These are phyloP conservation scores for Diachrysia chrysitis DNA, from an alignment of 2,888 invertebrate genomes.

Conservation along the genomic window DNA sequence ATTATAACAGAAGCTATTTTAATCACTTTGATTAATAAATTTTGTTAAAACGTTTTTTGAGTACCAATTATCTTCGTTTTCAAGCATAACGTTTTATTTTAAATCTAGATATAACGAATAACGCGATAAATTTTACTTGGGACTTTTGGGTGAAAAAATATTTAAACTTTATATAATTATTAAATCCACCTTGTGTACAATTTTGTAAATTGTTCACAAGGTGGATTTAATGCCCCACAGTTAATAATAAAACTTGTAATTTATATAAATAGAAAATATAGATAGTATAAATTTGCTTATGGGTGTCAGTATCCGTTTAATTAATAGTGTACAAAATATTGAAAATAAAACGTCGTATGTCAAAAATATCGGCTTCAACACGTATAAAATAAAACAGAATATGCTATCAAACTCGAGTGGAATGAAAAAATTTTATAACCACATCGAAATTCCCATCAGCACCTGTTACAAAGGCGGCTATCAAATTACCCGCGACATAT, in stretches of 20 bases:
- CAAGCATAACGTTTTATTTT: no score
- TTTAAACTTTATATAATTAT: no score
- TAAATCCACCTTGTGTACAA: no score
- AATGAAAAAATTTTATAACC: constrained; percentile 82
- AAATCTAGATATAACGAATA: no score
- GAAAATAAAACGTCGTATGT: constrained; percentile 53
- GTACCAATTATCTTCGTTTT: no score
- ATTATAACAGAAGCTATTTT: neutral
- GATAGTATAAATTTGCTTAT: no score
- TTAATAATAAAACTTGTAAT: no score
- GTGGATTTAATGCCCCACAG: no score
- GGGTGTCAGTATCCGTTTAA: neutral
- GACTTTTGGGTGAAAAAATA: no score
- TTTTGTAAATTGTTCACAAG: no score
- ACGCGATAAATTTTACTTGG: no score
- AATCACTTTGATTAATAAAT: neutral
- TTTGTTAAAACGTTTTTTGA: neutral
- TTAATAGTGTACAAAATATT: constrained; percentile 18
- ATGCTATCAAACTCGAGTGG: constrained; percentile 79
- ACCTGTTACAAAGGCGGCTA: constrained; percentile 89
- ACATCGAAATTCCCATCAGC: constrained; percentile 87
- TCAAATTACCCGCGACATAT: constrained; percentile 88
- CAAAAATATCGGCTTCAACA: constrained; percentile 56
- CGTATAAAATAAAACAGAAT: constrained; percentile 73
- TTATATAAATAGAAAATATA: no score